phyloP scores from a whole-genome alignment of 2,797 vertebrate genomes.

The Remorina albescens region DNA sequence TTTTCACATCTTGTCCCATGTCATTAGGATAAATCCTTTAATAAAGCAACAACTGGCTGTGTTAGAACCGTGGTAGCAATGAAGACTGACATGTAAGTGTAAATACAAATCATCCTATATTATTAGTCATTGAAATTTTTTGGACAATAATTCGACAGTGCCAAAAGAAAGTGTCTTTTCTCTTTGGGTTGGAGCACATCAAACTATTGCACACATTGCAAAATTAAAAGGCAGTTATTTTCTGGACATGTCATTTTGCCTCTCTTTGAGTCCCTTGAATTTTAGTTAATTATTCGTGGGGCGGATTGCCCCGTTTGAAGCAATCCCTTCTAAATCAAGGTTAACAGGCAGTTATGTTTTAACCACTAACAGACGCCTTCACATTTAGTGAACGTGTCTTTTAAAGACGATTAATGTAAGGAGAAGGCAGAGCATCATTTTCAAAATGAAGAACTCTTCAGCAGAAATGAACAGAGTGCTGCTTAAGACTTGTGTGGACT shows the following conservation, averaged over 20 bases:
- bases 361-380: neutral
- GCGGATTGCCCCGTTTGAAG: slow-evolving; percentile 6
- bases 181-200: neutral
- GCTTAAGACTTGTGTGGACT: too few species aligned
- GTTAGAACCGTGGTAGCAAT: neutral
- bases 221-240: slow-evolving; percentile 9
- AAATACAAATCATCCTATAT: neutral
- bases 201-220: neutral
- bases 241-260: neutral
- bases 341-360: slow-evolving; percentile 16
- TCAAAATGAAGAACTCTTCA: slow-evolving; percentile 14
- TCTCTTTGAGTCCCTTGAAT: slow-evolving; percentile 9
- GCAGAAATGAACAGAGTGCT: slow-evolving; percentile 5
- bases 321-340: slow-evolving; percentile 11
- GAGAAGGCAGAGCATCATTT: slow-evolving; percentile 16
- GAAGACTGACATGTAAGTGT: neutral
- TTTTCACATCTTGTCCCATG: too few species aligned
- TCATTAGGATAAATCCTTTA: too few species aligned
- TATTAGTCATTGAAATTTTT: neutral
- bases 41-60: too few species aligned
- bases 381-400: slow-evolving; percentile 4
- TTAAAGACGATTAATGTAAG: slow-evolving; percentile 15
- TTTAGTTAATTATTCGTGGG: slow-evolving; percentile 28
- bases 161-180: neutral
- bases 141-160: too few species aligned